Percentiles rank a stretch among this genome's conserved stretches.
phyloP scores from a whole-genome alignment of 2,888 invertebrate species.

The Drosophila kokeensis region DNA sequence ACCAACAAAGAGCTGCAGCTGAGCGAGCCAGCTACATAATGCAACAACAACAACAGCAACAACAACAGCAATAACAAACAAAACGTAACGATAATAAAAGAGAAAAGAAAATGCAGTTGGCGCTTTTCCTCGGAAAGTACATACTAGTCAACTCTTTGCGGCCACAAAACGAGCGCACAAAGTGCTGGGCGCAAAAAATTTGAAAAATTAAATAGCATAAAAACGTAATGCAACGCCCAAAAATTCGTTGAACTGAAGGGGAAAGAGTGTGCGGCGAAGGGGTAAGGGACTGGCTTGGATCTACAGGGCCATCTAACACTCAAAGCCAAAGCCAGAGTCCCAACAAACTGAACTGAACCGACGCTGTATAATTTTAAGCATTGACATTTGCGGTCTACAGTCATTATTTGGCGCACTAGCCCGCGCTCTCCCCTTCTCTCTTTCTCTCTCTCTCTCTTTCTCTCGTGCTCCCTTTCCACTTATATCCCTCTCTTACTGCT shows the following conservation, averaged over 20 bases:
- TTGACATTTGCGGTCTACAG: conserved; percentile 78
- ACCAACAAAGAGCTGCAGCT: conserved; percentile 63
- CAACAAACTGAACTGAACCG: conserved; percentile 47
- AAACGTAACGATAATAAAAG: not conserved
- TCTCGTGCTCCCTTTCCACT: not conserved
- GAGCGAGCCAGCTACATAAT: conserved; percentile 9
- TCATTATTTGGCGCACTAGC: conserved; percentile 68
- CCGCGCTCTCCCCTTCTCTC: conserved; percentile 20
- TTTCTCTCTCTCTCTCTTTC: conserved; percentile 3
- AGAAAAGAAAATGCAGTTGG: conserved; percentile 60
- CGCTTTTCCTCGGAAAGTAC: conserved; percentile 62
- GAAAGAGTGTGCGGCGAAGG: not conserved
- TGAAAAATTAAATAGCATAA: conserved; percentile 77
- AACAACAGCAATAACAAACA: too few species aligned
- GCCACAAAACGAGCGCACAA: conserved; percentile 47
- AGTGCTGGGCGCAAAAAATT: conserved; percentile 32
- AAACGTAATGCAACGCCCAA: conserved; percentile 73
- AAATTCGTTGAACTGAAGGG: conserved; percentile 53
- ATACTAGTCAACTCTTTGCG: conserved; percentile 66
- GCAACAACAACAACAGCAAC: not conserved
- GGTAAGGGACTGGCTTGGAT: too few species aligned
- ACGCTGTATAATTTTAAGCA: conserved; percentile 77
- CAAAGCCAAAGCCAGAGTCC: conserved; percentile 12
- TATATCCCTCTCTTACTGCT: conserved; percentile 5
- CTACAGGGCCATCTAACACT: not conserved